phyloP scores from a whole-genome alignment of 2,797 vertebrate species.

The Astyanax mexicanus region DNA sequence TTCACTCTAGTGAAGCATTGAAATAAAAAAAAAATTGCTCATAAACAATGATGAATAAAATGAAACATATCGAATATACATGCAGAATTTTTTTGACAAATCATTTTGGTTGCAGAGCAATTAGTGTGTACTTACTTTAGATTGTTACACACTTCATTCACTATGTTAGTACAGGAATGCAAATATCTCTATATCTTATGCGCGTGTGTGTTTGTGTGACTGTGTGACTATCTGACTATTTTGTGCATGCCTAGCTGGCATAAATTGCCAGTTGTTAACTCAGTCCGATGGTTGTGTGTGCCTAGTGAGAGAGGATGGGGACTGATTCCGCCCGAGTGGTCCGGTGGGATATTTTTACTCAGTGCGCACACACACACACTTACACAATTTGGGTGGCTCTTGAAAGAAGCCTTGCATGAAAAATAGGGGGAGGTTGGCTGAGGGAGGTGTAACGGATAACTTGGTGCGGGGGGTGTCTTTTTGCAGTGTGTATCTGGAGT shows the following conservation, averaged over 20 bases:
- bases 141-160: too few relatives aligned
- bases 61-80: too few relatives aligned
- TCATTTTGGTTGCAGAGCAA: too few relatives aligned
- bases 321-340: slow-evolving; percentile 66
- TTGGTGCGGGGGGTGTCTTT: too few relatives aligned
- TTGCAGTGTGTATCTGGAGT: neutral
- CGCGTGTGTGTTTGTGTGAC: slow-evolving; percentile 44
- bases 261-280: slow-evolving; percentile 59
- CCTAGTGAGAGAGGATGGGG: slow-evolving; percentile 34
- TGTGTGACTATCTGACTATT: slow-evolving; percentile 50
- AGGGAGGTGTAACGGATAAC: slow-evolving; percentile 15
- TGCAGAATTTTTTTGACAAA: too few relatives aligned
- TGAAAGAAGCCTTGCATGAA: slow-evolving; percentile 32
- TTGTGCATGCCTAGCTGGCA: slow-evolving; percentile 54
- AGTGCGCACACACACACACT: too few relatives aligned
- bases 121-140: too few relatives aligned
- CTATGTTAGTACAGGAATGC: too few relatives aligned
- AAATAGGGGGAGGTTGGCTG: neutral
- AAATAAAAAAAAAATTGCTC: too few relatives aligned
- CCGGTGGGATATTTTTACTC: slow-evolving; percentile 70
- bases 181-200: neutral
- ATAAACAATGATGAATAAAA: too few relatives aligned
- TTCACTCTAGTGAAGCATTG: too few relatives aligned
- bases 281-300: slow-evolving; percentile 28
- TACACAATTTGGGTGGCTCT: slow-evolving; percentile 18